A percentile compares a stretch with the other conserved stretches of the same genome.
Conservation (phyloP, 1,140 invertebrate genomes). For the Lepidotrigona ventralis region DNA sequence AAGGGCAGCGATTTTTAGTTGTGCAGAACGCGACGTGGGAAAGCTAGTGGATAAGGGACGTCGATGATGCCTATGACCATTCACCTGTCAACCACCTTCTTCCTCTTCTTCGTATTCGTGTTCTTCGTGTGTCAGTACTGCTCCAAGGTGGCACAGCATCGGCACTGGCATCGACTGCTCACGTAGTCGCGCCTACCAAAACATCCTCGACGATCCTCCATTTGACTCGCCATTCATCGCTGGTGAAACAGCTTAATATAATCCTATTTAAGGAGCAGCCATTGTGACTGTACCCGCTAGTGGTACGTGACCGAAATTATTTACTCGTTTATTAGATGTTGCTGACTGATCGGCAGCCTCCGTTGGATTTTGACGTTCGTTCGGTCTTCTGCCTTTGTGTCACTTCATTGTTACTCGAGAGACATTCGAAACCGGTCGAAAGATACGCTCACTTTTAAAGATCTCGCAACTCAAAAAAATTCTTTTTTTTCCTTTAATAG, state of each 20-base stretch:
- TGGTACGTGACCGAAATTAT: conserved; percentile 80
- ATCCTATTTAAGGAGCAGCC: conserved; percentile 77
- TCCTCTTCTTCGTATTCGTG: conserved; percentile 55
- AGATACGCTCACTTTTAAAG: neutral
- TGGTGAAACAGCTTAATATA: conserved; percentile 80
- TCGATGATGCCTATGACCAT: conserved; percentile 70
- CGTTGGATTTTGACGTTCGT: conserved; percentile 34
- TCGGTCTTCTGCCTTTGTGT: neutral
- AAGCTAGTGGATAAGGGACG: conserved; percentile 55
- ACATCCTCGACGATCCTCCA: conserved; percentile 76
- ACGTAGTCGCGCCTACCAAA: conserved; percentile 77
- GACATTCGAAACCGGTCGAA: neutral
- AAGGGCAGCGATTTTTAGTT: conserved; percentile 29
- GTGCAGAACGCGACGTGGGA: conserved; percentile 67
- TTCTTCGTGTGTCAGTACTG: conserved; percentile 24
- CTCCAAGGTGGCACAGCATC: conserved; percentile 57
- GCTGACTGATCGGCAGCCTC: conserved; percentile 35
- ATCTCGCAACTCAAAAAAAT: neutral
- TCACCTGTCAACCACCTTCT: conserved; percentile 77
- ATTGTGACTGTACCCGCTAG: conserved; percentile 64
- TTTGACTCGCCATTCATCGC: conserved; percentile 78
- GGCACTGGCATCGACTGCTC: conserved; percentile 62
- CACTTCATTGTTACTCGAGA: conserved; percentile 3
- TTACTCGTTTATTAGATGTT: conserved; percentile 79
- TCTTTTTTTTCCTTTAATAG: neutral